Evolutionary conservation across 2,888 invertebrate genomes (phyloP).

Genomic region (Philopedon plagiatum): DNA sequence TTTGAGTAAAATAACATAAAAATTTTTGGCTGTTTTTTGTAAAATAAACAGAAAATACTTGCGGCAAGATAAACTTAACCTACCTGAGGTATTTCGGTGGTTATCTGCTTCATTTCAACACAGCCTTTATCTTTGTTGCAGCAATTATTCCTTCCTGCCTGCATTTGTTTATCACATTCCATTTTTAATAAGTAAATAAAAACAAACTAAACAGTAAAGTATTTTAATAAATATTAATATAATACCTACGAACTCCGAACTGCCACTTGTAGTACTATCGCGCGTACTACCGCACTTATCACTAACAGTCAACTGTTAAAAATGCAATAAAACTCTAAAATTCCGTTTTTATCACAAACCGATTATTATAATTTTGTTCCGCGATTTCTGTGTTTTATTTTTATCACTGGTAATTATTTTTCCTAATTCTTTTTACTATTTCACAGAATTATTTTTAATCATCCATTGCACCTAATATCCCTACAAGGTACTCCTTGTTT

Average conservation of each 20-base stretch:
- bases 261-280: too few relatives aligned
- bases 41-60: background rate
- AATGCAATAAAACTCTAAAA: background rate
- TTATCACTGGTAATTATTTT: background rate
- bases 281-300: background rate
- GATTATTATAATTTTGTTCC: background rate
- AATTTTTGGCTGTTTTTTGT: background rate
- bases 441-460: too few relatives aligned
- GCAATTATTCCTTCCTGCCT: background rate
- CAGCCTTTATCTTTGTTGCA: background rate
- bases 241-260: too few relatives aligned
- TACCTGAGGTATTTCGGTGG: background rate
- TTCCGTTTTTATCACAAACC: too few relatives aligned
- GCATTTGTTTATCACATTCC: background rate
- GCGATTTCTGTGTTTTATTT: background rate
- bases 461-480: background rate
- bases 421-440: background rate
- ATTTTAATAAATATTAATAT: background rate
- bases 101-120: slow-evolving; percentile 9
- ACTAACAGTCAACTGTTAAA: background rate
- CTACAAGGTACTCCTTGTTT: background rate
- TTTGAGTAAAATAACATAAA: too few relatives aligned
- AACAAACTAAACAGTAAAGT: background rate
- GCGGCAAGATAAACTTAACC: background rate
- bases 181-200: background rate